Evolutionary conservation across 2,797 vertebrate species (phyloP).

Genomic region (Anniella stebbinsi): DNA sequence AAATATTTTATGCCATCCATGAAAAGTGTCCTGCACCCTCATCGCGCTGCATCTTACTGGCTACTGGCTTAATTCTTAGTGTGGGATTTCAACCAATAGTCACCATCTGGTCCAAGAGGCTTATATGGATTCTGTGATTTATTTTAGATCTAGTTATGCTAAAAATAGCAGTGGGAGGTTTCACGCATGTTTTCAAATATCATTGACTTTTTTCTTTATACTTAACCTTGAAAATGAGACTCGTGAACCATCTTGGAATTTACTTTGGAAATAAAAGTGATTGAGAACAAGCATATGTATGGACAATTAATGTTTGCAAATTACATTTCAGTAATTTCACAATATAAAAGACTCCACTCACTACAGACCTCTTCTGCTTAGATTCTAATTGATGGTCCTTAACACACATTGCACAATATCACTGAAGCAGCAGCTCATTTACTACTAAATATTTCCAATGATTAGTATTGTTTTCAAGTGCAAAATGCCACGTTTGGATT

Average conservation of each 20-base stretch:
- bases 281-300: background rate
- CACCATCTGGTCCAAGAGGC: conserved; percentile 72
- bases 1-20: background rate
- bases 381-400: background rate
- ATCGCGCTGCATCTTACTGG: conserved; percentile 20
- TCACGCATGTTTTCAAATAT: conserved; percentile 59
- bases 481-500: conserved; percentile 1
- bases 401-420: background rate
- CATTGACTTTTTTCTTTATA: conserved; percentile 37
- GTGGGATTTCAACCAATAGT: conserved; percentile 63
- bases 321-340: conserved; percentile 20
- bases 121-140: conserved; percentile 62
- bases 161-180: conserved; percentile 65
- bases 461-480: conserved; percentile 31
- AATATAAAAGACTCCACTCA: background rate
- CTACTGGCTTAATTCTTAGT: conserved; percentile 54
- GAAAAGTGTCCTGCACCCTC: conserved; percentile 16
- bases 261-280: background rate
- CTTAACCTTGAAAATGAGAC: conserved; percentile 44
- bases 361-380: background rate
- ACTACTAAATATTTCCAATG: conserved; percentile 20
- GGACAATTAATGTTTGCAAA: conserved; percentile 5
- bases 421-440: background rate
- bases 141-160: conserved; percentile 60
- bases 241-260: background rate